phyloP scores from a whole-genome alignment of 2,113 vertebrate species.

The Petrocephalus microphthalmus region DNA sequence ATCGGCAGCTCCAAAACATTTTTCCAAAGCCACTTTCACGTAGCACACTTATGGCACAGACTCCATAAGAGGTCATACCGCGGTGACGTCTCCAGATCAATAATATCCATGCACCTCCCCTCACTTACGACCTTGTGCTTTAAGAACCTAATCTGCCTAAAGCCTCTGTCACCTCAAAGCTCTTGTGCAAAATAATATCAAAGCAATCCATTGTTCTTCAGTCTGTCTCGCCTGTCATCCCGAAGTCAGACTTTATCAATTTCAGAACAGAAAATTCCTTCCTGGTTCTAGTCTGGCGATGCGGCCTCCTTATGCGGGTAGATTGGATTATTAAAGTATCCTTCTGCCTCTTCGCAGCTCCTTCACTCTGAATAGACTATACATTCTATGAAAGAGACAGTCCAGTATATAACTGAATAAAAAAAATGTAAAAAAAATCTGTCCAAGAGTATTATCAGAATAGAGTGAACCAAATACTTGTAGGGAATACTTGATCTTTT shows the following conservation, averaged over 20 bases:
- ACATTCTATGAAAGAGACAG: background rate
- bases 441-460: background rate
- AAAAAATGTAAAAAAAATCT: background rate
- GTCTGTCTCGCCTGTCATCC: background rate
- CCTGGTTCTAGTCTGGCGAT: background rate
- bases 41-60: background rate
- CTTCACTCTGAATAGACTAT: background rate
- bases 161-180: slow-evolving; percentile 3
- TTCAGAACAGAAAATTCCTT: background rate
- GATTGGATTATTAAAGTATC: background rate
- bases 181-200: background rate
- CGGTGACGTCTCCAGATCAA: background rate
- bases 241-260: background rate
- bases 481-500: background rate
- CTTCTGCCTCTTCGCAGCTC: background rate
- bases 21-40: background rate
- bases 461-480: background rate
- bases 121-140: background rate
- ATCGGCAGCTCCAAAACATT: background rate
- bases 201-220: background rate
- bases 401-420: background rate
- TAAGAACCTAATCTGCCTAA: background rate
- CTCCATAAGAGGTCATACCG: background rate
- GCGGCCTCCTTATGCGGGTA: background rate
- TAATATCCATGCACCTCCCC: background rate